Conservation (phyloP, 2,797 vertebrate species). For the Lepidocolaptes lacrymiger region DNA sequence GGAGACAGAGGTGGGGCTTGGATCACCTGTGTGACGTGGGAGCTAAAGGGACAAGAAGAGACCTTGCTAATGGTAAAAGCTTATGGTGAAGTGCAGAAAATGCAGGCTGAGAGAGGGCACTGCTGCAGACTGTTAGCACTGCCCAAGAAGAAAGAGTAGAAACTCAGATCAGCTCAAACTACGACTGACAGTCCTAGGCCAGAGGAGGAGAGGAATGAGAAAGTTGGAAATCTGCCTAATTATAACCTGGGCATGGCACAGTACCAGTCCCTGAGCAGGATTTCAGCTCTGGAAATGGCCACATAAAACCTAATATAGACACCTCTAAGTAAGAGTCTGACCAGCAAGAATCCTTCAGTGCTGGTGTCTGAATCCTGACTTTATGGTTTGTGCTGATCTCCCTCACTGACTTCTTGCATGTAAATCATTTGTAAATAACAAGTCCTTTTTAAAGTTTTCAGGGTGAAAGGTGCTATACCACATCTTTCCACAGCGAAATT, state of each 20-base stretch:
- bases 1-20: background rate
- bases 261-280: background rate
- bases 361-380: background rate
- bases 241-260: background rate
- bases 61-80: conserved; percentile 12
- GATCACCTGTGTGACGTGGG: background rate
- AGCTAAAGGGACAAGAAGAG: background rate
- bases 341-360: background rate
- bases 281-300: background rate
- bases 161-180: background rate
- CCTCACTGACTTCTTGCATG: background rate
- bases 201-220: background rate
- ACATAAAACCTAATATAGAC: background rate
- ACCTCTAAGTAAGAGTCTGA: background rate
- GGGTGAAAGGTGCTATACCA: background rate
- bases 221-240: background rate
- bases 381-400: background rate
- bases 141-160: background rate
- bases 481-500: background rate
- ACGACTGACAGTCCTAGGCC: background rate
- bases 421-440: background rate
- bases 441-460: background rate
- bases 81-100: background rate
- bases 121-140: background rate
- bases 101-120: background rate